Evolutionary conservation across 2,888 invertebrate genomes (phyloP).

Genomic region (Heliconius cydno): DNA sequence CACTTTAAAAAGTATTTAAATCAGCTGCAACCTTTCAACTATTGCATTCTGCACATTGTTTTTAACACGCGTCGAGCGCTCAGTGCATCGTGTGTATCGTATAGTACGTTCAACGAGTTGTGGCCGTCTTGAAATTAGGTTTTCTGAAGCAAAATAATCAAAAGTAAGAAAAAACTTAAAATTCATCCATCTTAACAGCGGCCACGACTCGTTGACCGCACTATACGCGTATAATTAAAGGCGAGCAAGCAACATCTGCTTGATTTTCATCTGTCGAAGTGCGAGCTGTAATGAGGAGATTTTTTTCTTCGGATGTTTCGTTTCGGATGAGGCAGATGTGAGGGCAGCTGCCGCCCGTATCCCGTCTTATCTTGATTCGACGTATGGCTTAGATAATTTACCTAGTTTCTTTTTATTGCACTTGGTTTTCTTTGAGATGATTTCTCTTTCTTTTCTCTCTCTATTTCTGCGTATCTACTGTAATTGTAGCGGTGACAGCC

Average conservation of each 20-base stretch:
- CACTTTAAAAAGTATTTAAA: background rate
- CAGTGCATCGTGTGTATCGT: background rate
- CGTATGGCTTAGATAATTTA: constrained; percentile 59
- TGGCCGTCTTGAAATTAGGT: too few relatives aligned
- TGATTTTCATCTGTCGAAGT: constrained; percentile 51
- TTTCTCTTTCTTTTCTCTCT: constrained; percentile 15
- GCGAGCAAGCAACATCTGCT: constrained; percentile 46
- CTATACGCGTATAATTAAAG: constrained; percentile 40
- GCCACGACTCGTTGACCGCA: too few relatives aligned
- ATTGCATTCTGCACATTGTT: constrained; percentile 13
- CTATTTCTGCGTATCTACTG: background rate
- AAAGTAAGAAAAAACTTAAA: too few relatives aligned
- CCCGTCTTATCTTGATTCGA: constrained; percentile 66
- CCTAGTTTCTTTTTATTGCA: constrained; percentile 47
- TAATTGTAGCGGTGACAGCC: background rate
- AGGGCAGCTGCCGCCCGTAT: constrained; percentile 71
- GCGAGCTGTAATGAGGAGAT: constrained; percentile 50
- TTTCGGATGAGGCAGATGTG: constrained; percentile 71
- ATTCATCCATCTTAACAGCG: too few relatives aligned
- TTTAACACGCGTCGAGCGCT: constrained; percentile 19
- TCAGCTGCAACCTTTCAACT: constrained; percentile 9
- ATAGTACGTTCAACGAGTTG: too few relatives aligned
- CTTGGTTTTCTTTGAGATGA: constrained; percentile 11
- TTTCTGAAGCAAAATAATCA: too few relatives aligned
- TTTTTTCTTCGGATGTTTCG: constrained; percentile 54